Percentiles rank a stretch among this genome's conserved stretches.
phyloP scores from a whole-genome alignment of 2,113 vertebrate species.

The Columba livia region DNA sequence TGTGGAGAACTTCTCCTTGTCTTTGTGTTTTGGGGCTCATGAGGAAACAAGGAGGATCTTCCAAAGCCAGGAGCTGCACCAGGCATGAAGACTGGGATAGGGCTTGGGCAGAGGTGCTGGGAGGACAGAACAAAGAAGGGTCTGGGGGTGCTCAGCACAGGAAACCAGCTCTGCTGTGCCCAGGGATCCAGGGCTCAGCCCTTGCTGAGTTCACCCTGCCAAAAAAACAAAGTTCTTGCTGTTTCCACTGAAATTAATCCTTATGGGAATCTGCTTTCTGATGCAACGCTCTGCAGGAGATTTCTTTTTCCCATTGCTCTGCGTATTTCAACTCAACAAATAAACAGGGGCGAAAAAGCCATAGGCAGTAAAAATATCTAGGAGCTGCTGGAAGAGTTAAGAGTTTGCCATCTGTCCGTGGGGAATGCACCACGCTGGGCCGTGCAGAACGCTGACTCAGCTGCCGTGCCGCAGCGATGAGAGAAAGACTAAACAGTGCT shows the following conservation, averaged over 20 bases:
- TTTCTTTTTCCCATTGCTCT: constrained; percentile 29
- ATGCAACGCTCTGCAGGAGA: neutral
- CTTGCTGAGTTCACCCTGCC: neutral
- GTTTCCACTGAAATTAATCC: constrained; percentile 24
- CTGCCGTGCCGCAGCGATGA: neutral
- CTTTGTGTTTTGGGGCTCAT: neutral
- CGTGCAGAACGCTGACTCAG: neutral
- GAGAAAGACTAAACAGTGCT: constrained; percentile 23
- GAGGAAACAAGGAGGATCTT: neutral
- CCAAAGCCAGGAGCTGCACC: neutral
- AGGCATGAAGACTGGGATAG: neutral
- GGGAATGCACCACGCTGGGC: neutral
- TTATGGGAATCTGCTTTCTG: constrained; percentile 28
- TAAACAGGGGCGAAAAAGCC: constrained; percentile 6
- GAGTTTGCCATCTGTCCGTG: constrained; percentile 3
- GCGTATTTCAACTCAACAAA: constrained; percentile 26
- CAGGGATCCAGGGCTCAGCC: neutral
- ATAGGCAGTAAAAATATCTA: constrained; percentile 9
- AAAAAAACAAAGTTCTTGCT: neutral
- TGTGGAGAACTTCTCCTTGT: neutral
- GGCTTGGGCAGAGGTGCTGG: neutral
- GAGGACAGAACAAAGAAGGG: neutral
- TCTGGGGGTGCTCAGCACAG: neutral
- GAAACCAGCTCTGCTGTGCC: neutral
- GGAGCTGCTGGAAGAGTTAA: constrained; percentile 14